Conservation (phyloP, 2,797 vertebrate species). For the Oreochromis mossambicus region DNA sequence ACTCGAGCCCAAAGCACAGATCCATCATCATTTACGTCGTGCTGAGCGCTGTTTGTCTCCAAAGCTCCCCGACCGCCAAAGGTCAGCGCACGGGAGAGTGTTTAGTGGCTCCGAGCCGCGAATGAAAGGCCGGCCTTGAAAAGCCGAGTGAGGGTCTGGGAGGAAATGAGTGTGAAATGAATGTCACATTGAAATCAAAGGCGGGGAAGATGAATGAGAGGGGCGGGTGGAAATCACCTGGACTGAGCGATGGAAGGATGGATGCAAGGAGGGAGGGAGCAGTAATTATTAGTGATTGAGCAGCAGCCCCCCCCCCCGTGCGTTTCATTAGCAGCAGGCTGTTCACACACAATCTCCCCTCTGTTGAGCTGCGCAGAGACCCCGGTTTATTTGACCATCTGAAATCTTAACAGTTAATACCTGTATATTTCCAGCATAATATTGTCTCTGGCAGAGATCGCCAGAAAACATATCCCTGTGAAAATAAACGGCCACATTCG, state of each 20-base stretch:
- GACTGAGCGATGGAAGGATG: slow-evolving; percentile 7
- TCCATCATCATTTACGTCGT: slow-evolving; percentile 65
- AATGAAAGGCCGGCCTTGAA: slow-evolving; percentile 63
- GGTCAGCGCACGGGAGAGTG: slow-evolving; percentile 55
- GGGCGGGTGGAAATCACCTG: slow-evolving; percentile 53
- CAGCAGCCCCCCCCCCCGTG: slow-evolving; percentile 38
- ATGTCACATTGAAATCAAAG: slow-evolving; percentile 65
- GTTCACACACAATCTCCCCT: slow-evolving; percentile 55
- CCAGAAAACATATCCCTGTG: slow-evolving; percentile 62
- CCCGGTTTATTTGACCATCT: slow-evolving; percentile 72
- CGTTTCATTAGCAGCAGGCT: slow-evolving; percentile 55
- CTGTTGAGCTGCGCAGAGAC: slow-evolving; percentile 52
- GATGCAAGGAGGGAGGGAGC: slow-evolving; percentile 41
- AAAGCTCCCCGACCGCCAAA: slow-evolving; percentile 13
- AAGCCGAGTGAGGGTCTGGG: neutral
- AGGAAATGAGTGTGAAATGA: slow-evolving; percentile 65
- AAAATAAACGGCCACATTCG: slow-evolving; percentile 67
- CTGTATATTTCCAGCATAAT: slow-evolving; percentile 77
- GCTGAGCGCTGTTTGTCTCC: slow-evolving; percentile 57
- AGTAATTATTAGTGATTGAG: slow-evolving; percentile 70
- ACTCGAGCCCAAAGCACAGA: slow-evolving; percentile 42
- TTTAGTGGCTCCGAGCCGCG: slow-evolving; percentile 34
- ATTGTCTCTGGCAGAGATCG: slow-evolving; percentile 71
- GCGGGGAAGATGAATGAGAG: slow-evolving; percentile 62
- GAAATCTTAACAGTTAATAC: slow-evolving; percentile 74